Evolutionary conservation across 2,113 vertebrate genomes (phyloP).

Genomic region (Parus major): DNA sequence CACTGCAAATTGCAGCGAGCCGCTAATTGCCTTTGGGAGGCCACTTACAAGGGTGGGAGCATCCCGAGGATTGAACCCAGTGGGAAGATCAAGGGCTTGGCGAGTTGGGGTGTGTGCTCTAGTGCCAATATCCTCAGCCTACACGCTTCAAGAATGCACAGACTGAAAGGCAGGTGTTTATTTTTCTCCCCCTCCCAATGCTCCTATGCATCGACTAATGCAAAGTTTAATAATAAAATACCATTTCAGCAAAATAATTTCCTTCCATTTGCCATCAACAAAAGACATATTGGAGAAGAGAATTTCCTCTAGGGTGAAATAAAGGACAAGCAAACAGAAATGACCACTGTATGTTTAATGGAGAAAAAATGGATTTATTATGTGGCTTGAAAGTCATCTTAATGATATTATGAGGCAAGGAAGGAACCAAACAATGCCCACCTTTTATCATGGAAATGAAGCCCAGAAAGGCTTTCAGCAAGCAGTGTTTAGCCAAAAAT

Average conservation of each 20-base stretch:
- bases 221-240: not conserved
- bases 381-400: not conserved
- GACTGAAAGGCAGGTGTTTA: not conserved
- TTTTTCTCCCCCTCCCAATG: not conserved
- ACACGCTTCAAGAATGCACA: not conserved
- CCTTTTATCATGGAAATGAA: slow-evolving; percentile 1
- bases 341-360: not conserved
- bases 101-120: not conserved
- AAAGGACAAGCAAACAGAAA: not conserved
- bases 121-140: not conserved
- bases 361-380: not conserved
- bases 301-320: not conserved
- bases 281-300: not conserved
- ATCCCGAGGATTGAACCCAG: not conserved
- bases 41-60: not conserved
- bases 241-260: not conserved
- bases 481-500: not conserved
- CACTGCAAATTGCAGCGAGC: not conserved
- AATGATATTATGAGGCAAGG: not conserved
- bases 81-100: slow-evolving; percentile 36
- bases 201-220: not conserved
- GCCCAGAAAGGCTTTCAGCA: not conserved
- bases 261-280: not conserved
- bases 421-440: not conserved
- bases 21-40: slow-evolving; percentile 24